phyloP scores from a whole-genome alignment of 2,113 vertebrate species.

The Varanus komodoensis region DNA sequence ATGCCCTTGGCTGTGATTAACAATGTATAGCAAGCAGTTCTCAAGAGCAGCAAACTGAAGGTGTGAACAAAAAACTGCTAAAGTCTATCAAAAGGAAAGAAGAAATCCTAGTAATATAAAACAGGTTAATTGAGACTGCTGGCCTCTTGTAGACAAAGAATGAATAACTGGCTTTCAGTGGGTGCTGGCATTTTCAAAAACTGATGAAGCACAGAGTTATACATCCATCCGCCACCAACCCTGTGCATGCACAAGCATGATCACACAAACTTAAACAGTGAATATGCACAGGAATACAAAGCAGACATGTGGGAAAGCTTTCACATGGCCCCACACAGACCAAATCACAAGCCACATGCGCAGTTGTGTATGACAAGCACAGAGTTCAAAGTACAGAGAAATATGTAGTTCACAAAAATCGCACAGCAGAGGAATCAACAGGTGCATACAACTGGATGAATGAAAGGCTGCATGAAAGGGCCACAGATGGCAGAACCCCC shows the following conservation, averaged over 20 bases:
- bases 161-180: neutral
- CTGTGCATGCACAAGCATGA: neutral
- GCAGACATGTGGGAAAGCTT: neutral
- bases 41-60: constrained; percentile 11
- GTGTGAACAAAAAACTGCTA: neutral
- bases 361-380: neutral
- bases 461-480: neutral
- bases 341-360: neutral
- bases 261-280: neutral
- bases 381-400: neutral
- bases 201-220: neutral
- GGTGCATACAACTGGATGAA: neutral
- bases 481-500: too few species aligned
- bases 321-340: neutral
- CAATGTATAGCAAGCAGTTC: constrained; percentile 11
- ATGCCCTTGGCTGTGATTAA: constrained; percentile 7
- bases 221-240: neutral
- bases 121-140: constrained; percentile 18
- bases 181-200: neutral
- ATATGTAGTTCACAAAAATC: neutral
- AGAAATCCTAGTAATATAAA: constrained; percentile 10
- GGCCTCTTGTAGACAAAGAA: constrained; percentile 27
- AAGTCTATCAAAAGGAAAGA: constrained; percentile 22
- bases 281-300: neutral
- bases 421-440: neutral